phyloP scores from a whole-genome alignment of 1,140 invertebrate species.

The Drosophila lacertosa region DNA sequence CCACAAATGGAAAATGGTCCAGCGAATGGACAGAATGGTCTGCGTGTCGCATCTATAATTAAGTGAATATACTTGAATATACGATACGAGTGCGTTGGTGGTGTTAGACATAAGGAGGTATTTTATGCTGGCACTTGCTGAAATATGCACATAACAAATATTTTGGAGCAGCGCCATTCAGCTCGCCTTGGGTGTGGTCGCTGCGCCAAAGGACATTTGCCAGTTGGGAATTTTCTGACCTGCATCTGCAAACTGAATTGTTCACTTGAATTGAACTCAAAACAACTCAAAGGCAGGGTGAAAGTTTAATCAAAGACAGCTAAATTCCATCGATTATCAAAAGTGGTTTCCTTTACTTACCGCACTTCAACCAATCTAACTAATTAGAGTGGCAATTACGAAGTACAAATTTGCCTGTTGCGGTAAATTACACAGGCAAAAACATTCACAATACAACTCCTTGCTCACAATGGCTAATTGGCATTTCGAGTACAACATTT shows the following conservation, averaged over 20 bases:
- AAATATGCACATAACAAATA: conserved; percentile 40
- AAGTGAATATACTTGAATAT: conserved; percentile 63
- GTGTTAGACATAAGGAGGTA: conserved; percentile 37
- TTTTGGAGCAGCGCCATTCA: conserved; percentile 4
- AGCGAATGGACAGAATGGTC: conserved; percentile 24
- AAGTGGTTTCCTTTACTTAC: too few relatives aligned
- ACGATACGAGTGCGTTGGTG: not conserved
- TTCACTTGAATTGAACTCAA: not conserved
- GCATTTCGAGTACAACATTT: conserved; percentile 1
- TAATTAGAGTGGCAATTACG: not conserved
- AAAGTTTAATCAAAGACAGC: too few relatives aligned
- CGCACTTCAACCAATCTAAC: not conserved
- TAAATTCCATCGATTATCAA: too few relatives aligned
- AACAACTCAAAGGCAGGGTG: too few relatives aligned
- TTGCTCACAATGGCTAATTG: conserved; percentile 32
- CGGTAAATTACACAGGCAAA: conserved; percentile 27
- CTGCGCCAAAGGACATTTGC: conserved; percentile 6
- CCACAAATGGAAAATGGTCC: conserved; percentile 25
- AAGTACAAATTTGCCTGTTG: not conserved
- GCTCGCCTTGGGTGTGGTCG: conserved; percentile 8
- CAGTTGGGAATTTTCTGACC: conserved; percentile 19
- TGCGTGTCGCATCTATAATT: conserved; percentile 80
- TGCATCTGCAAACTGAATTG: conserved; percentile 15
- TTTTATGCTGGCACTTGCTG: conserved; percentile 50
- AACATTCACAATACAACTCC: not conserved